Evolutionary conservation across 2,113 vertebrate genomes (phyloP).

Genomic region (Typhlomys cinereus): DNA sequence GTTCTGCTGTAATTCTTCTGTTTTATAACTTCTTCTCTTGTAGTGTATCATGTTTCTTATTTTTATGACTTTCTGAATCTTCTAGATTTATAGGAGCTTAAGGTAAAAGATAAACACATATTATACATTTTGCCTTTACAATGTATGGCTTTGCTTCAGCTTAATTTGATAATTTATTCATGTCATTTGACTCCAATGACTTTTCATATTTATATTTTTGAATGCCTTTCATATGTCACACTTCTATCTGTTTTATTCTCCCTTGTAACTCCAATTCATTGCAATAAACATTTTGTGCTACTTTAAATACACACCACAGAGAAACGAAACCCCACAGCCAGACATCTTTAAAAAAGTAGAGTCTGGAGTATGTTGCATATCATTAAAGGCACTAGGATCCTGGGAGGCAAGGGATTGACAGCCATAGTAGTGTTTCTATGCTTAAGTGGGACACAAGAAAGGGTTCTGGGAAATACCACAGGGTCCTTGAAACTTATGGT

Average conservation of each 20-base stretch:
- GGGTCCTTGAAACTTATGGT: no score
- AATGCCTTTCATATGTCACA: background rate
- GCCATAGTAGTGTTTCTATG: no score
- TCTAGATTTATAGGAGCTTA: background rate
- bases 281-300: background rate
- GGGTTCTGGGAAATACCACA: no score
- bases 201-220: background rate
- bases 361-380: background rate
- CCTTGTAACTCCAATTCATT: background rate
- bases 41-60: background rate
- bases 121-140: background rate
- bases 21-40: background rate
- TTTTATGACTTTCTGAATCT: background rate
- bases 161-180: background rate
- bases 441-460: no score
- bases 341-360: background rate
- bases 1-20: background rate
- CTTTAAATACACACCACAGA: background rate
- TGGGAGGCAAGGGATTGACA: no score
- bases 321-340: background rate
- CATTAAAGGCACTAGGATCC: no score
- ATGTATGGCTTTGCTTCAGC: background rate
- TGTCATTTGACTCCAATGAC: rapidly evolving
- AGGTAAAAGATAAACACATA: background rate
- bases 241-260: background rate